Conservation (phyloP, 2,888 invertebrate genomes). For the Crocallis elinguaria region DNA sequence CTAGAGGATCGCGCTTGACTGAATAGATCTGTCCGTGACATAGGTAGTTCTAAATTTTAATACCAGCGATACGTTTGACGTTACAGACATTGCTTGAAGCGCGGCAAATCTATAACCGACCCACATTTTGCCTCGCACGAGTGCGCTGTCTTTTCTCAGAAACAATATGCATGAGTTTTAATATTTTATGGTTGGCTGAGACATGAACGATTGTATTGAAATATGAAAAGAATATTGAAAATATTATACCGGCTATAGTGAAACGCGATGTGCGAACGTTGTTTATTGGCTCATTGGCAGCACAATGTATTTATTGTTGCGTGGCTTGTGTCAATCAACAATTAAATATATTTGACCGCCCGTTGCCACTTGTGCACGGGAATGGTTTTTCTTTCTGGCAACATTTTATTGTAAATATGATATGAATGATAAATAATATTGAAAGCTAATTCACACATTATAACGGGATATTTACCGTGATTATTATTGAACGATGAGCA, state of each 20-base stretch:
- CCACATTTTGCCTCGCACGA: slow-evolving; percentile 42
- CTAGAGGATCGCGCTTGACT: too few relatives aligned
- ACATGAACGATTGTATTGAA: slow-evolving; percentile 52
- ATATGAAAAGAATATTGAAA: slow-evolving; percentile 53
- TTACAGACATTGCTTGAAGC: slow-evolving; percentile 1
- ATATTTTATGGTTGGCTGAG: slow-evolving; percentile 55
- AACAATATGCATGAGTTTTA: slow-evolving; percentile 51
- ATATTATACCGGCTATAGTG: slow-evolving; percentile 42
- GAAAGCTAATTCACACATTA: not conserved
- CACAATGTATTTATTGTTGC: slow-evolving; percentile 34
- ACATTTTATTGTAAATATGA: not conserved
- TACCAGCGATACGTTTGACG: slow-evolving; percentile 8
- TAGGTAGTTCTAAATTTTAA: slow-evolving; percentile 9
- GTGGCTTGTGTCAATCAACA: slow-evolving; percentile 32
- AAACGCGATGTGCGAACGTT: slow-evolving; percentile 36
- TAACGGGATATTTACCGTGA: too few relatives aligned
- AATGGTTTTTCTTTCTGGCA: slow-evolving; percentile 1
- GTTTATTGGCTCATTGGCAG: slow-evolving; percentile 46
- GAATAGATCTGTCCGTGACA: too few relatives aligned
- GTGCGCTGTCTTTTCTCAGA: slow-evolving; percentile 17
- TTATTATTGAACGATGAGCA: too few relatives aligned
- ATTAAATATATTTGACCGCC: slow-evolving; percentile 23
- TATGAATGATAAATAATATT: not conserved
- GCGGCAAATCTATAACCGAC: slow-evolving; percentile 34
- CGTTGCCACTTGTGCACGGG: slow-evolving; percentile 10